A percentile compares a stretch with the other conserved stretches of the same genome.
These are phyloP conservation scores for Arenaria interpres DNA, from an alignment of 2,113 vertebrate species.

Conservation along the genomic window DNA sequence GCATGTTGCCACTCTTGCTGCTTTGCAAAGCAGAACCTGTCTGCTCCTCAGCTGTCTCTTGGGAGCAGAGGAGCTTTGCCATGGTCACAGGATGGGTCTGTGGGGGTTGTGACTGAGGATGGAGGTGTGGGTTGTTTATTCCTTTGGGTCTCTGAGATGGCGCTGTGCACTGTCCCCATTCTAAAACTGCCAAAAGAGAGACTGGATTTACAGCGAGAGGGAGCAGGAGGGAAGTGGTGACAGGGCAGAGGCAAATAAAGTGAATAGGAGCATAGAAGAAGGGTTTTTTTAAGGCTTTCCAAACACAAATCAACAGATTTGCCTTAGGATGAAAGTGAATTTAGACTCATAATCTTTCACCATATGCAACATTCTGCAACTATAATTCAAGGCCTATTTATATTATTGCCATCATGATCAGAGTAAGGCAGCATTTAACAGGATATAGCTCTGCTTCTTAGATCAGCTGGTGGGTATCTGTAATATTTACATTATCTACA, in stretches of 20 bases:
- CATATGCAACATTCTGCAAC: neutral
- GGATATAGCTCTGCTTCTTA: neutral
- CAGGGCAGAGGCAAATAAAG: neutral
- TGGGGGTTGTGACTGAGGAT: neutral
- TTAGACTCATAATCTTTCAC: neutral
- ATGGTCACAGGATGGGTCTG: fast-evolving
- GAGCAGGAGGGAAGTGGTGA: neutral
- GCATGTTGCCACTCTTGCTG: fast-evolving
- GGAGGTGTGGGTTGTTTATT: neutral
- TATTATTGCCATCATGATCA: neutral
- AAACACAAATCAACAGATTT: neutral
- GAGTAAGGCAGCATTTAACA: constrained; percentile 1
- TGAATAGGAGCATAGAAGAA: neutral
- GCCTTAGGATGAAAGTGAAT: neutral
- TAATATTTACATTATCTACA: neutral
- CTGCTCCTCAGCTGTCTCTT: fast-evolving
- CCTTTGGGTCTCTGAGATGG: neutral
- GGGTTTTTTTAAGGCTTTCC: fast-evolving
- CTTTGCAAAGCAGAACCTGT: neutral
- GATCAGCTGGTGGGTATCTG: neutral
- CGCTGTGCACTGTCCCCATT: fast-evolving
- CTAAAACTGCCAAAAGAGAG: neutral
- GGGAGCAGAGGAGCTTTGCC: neutral
- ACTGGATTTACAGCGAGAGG: neutral
- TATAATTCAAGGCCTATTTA: neutral